Evolutionary conservation across 1,140 invertebrate species (phyloP), one percentile per base, ranked within the genome.

Genomic region (Eumeta japonica): DNA sequence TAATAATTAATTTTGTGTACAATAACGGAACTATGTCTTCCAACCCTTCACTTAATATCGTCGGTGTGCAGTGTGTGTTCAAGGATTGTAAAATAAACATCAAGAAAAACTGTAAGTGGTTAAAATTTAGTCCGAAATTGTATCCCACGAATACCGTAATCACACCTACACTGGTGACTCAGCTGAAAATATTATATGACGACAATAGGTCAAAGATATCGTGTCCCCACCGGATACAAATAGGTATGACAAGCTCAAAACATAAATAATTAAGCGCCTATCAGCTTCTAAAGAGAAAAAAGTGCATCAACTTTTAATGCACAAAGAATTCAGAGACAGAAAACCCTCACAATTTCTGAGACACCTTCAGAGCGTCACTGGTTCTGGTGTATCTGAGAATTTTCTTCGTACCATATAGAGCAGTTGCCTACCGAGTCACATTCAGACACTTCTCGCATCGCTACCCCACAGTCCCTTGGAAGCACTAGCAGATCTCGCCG

Each of bases 361-460:
- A 11, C 12, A 47, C 18, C 36, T 58, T 15, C 18, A 33, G 18
- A 14, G 32, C 4, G 18, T 55, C 3, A 36, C 40, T 1, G 41
- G 37, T 2, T 15, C 37, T 1, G 28, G 11, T 2, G 11, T 39
- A 10, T 19, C 37, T 9, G 37, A 39, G n/a, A 19, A 20, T 10
- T 27, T 39, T 15, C 4, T 39, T 5, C 14, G 30, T 2, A 39
- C 37, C 3, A 32, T 39, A 1, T 39, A 31, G 37, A 17, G 19
- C 3, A 39, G 30, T 16, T 20, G 37, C 12, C 13, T 39, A 18
- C 37, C 37, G 2, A 11, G 17, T 16, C 24, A 24, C 14, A 27
- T 33, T 5, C 37, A 39, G 14, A 33, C 19, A 10, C n/a, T 33
- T 7, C 13, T 39, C 2, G 37, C 37, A 1, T 16, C 30, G 10